Conservation (phyloP, 1,140 invertebrate species). For the Heliconius eleuchia region DNA sequence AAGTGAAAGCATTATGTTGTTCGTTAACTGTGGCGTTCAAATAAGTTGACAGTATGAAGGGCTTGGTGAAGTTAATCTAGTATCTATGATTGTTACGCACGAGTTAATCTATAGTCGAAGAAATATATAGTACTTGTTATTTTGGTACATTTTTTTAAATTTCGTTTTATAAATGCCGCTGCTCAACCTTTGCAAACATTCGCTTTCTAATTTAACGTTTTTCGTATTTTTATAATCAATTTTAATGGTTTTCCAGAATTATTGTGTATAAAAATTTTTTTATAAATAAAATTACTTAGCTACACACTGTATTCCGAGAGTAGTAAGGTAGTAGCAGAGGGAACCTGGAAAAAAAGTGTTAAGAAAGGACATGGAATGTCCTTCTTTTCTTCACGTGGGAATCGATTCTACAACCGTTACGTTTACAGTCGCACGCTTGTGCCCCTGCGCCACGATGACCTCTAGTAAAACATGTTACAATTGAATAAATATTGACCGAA, state of each 20-base stretch:
- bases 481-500: background rate
- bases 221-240: slow-evolving; percentile 1
- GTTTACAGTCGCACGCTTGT: no score
- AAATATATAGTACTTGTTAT: background rate
- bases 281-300: no score
- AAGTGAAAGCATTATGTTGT: slow-evolving; percentile 38
- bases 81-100: slow-evolving; percentile 59
- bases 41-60: slow-evolving; percentile 39
- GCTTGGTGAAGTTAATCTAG: slow-evolving; percentile 42
- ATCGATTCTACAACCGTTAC: no score
- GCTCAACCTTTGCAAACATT: background rate
- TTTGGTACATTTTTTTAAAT: background rate
- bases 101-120: slow-evolving; percentile 48
- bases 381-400: no score
- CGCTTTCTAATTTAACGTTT: background rate
- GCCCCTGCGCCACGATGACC: no score
- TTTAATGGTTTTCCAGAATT: no score
- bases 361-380: no score
- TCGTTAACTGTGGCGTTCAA: slow-evolving; percentile 42
- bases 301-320: no score
- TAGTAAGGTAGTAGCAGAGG: no score
- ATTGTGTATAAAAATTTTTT: no score
- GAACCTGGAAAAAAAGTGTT: no score
- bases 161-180: background rate
- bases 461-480: no score